Percentiles rank a stretch among this genome's conserved stretches.
Evolutionary conservation across 2,113 vertebrate genomes (phyloP).

Genomic region (Hystrix brachyura): DNA sequence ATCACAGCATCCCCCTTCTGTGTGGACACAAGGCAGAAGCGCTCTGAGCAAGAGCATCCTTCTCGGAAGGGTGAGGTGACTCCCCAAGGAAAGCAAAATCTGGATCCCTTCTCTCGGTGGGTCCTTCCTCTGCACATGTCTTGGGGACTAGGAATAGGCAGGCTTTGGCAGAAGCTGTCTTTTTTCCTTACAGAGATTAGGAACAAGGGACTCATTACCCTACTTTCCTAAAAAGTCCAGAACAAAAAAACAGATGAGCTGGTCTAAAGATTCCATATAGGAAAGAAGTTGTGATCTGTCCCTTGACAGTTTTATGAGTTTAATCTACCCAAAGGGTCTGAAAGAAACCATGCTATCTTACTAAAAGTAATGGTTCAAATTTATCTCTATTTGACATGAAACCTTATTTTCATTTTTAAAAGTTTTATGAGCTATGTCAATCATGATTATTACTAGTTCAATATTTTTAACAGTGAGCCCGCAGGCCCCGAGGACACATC

Average conservation of each 20-base stretch:
- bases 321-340: constrained; percentile 24
- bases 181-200: background rate
- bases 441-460: constrained; percentile 39
- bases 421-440: constrained; percentile 46
- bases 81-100: background rate
- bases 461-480: background rate
- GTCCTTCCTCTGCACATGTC: background rate
- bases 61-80: background rate
- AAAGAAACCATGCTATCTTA: constrained; percentile 25
- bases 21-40: background rate
- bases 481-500: background rate
- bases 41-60: background rate
- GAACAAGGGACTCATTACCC: constrained; percentile 59
- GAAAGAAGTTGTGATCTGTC: background rate
- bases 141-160: background rate
- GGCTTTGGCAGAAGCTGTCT: background rate
- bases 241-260: background rate
- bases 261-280: background rate
- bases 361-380: constrained; percentile 52
- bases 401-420: constrained; percentile 28
- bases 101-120: background rate
- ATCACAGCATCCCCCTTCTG: background rate
- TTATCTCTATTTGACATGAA: constrained; percentile 34
- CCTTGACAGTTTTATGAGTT: constrained; percentile 57
- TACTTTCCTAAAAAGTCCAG: constrained; percentile 57